Percentiles rank a stretch among this genome's conserved stretches.
Evolutionary conservation across 2,113 vertebrate species (phyloP).

Genomic region (Marcusenius ussheri): DNA sequence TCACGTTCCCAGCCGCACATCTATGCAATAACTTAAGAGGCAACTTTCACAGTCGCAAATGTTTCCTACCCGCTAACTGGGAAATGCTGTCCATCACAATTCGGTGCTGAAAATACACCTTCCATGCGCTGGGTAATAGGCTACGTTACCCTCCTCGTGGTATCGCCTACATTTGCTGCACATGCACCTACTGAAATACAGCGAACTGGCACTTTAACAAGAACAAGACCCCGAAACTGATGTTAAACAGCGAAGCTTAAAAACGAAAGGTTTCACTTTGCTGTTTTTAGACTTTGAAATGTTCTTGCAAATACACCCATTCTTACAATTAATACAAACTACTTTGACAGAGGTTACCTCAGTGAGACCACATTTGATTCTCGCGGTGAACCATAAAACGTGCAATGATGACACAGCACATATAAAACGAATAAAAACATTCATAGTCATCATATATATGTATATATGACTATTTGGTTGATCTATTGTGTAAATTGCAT

Average conservation of each 20-base stretch:
- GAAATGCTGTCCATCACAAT: constrained; percentile 34
- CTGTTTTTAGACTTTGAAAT: neutral
- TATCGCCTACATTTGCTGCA: neutral
- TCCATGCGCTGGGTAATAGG: neutral
- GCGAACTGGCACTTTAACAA: neutral
- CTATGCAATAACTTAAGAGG: neutral
- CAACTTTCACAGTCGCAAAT: too few species aligned
- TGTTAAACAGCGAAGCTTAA: neutral
- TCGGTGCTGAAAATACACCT: constrained; percentile 39
- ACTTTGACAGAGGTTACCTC: neutral
- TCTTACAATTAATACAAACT: neutral
- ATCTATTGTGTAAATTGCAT: neutral
- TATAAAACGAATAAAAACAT: neutral
- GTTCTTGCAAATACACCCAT: neutral
- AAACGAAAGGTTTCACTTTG: neutral
- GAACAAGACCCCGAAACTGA: neutral
- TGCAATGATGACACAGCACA: neutral
- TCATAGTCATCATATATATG: neutral
- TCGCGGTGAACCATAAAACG: neutral
- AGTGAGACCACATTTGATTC: neutral
- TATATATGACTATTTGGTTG: neutral
- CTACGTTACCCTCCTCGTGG: neutral
- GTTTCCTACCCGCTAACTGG: too few species aligned
- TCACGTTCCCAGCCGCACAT: neutral
- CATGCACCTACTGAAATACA: neutral